A percentile compares a stretch with the other conserved stretches of the same genome.
Evolutionary conservation across 2,113 vertebrate species (phyloP).

Genomic region (Macheiramphus alcinus): DNA sequence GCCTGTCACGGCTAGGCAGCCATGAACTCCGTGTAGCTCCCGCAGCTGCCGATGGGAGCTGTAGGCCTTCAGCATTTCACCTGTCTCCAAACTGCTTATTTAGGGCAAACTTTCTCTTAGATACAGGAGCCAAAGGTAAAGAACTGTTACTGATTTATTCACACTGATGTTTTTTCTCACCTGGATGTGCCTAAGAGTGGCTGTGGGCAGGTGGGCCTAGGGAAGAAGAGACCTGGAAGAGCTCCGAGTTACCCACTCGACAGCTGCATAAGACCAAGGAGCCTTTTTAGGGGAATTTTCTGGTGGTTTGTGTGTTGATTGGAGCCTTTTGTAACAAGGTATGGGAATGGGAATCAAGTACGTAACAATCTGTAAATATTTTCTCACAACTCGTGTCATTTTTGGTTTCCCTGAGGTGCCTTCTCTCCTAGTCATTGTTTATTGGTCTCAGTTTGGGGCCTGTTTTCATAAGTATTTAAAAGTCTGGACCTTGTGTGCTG

Average conservation of each 20-base stretch:
- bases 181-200: too few relatives aligned
- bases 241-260: fast-evolving
- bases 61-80: too few relatives aligned
- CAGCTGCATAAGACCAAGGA: background rate
- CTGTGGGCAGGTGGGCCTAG: too few relatives aligned
- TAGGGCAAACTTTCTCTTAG: background rate
- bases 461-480: background rate
- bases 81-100: background rate
- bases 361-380: background rate
- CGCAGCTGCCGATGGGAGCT: fast-evolving
- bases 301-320: background rate
- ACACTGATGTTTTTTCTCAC: background rate
- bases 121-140: background rate
- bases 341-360: background rate
- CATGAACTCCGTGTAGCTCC: fast-evolving
- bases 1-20: background rate
- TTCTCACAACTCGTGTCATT: background rate
- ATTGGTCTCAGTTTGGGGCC: background rate
- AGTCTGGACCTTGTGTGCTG: background rate
- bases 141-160: background rate
- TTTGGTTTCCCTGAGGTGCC: background rate
- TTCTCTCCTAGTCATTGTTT: background rate
- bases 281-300: background rate
- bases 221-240: background rate
- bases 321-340: background rate